Evolutionary conservation across 2,888 invertebrate genomes (phyloP).

Genomic region (Lithodes maja): DNA sequence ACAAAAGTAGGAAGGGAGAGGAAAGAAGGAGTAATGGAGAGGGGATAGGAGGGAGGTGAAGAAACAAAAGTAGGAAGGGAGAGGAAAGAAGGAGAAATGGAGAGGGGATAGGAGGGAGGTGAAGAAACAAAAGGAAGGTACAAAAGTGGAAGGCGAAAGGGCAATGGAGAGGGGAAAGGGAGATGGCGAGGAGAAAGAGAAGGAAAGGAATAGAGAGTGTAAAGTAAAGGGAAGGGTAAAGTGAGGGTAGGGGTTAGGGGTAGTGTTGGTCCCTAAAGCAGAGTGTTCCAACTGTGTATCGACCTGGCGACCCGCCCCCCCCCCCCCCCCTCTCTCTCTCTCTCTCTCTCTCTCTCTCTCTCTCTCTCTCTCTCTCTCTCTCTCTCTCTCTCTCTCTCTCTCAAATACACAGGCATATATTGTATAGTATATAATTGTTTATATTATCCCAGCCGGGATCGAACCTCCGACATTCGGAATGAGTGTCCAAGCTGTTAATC

Average conservation of each 20-base stretch:
- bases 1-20: not conserved
- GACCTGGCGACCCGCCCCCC: not conserved
- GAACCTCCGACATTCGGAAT: too few species aligned
- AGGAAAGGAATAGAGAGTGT: slow-evolving; percentile 4
- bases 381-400: not conserved
- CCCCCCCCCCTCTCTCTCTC: not conserved
- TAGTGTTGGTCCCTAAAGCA: not conserved
- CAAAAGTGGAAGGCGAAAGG: not conserved
- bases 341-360: not conserved
- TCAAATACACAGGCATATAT: too few species aligned
- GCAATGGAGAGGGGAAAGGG: not conserved
- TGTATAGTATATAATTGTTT: too few species aligned
- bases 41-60: not conserved
- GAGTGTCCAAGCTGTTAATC: too few species aligned
- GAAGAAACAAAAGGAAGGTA: not conserved
- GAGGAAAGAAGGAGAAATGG: not conserved
- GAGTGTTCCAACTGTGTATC: not conserved
- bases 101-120: slow-evolving; percentile 6
- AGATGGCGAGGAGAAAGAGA: not conserved
- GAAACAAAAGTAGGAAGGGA: not conserved
- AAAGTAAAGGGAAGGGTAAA: too few species aligned
- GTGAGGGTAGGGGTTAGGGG: too few species aligned
- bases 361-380: not conserved
- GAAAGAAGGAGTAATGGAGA: not conserved
- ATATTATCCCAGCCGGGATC: too few species aligned